A percentile compares a stretch with the other conserved stretches of the same genome.
These are phyloP conservation scores for Nemapogon koenigi DNA, from an alignment of 2,888 invertebrate genomes.

Conservation along the genomic window DNA sequence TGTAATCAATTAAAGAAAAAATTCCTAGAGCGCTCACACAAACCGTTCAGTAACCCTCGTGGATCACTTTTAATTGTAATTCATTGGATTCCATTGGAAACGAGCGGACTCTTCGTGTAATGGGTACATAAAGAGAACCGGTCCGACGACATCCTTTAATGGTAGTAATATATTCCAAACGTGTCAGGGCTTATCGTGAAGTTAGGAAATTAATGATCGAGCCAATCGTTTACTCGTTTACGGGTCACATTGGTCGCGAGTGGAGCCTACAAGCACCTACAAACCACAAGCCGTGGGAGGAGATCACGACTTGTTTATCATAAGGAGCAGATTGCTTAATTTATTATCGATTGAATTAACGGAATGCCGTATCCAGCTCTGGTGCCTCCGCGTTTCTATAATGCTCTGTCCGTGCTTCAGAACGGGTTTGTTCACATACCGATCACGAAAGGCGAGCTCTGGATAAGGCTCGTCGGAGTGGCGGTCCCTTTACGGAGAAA, in stretches of 20 bases:
- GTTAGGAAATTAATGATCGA: slow-evolving; percentile 5
- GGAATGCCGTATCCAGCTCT: slow-evolving; percentile 2
- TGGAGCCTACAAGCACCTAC: too few species aligned
- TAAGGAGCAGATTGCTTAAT: too few species aligned
- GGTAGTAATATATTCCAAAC: slow-evolving; percentile 22
- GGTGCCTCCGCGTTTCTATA: slow-evolving; percentile 7
- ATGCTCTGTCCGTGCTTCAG: slow-evolving; percentile 30
- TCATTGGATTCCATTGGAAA: slow-evolving; percentile 24
- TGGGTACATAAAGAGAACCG: slow-evolving; percentile 19
- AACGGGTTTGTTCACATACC: slow-evolving; percentile 43
- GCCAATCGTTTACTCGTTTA: slow-evolving; percentile 1
- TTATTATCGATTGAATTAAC: slow-evolving; percentile 6
- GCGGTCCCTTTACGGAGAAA: slow-evolving; percentile 49
- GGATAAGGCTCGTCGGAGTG: slow-evolving; percentile 22
- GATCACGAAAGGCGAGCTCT: slow-evolving; percentile 24
- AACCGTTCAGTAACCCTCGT: slow-evolving; percentile 8
- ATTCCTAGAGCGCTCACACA: too few species aligned
- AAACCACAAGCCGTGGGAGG: slow-evolving; percentile 5
- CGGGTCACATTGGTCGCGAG: too few species aligned
- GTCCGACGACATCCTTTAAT: slow-evolving; percentile 30
- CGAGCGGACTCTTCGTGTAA: slow-evolving; percentile 5
- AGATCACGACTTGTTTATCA: too few species aligned
- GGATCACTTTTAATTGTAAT: slow-evolving; percentile 26
- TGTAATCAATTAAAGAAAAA: too few species aligned
- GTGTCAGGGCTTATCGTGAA: slow-evolving; percentile 8